A percentile compares a stretch with the other conserved stretches of the same genome.
Conservation (phyloP, 2,888 invertebrate genomes). For the Leptothorax acervorum region DNA sequence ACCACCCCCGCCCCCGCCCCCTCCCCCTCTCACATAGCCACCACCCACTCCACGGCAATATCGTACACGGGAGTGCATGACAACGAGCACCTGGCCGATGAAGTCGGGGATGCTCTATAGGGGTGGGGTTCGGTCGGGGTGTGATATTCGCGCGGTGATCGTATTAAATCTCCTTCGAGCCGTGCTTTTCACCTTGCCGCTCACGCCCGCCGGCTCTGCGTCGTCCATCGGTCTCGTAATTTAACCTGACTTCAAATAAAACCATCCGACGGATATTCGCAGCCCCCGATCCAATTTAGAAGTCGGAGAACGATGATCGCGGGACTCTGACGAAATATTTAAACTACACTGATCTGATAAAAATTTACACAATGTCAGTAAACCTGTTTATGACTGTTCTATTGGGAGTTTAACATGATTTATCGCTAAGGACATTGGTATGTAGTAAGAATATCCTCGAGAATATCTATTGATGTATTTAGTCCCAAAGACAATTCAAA, state of each 20-base stretch:
- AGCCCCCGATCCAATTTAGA: conserved; percentile 49
- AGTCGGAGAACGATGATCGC: conserved; percentile 50
- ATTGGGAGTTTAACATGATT: not conserved
- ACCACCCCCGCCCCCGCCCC: not conserved
- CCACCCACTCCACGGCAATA: conserved; percentile 17
- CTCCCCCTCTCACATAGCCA: conserved; percentile 16
- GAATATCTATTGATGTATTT: not conserved
- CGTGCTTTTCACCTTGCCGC: conserved; percentile 68
- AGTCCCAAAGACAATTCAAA: not conserved
- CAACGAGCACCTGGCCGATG: conserved; percentile 78
- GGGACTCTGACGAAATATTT: conserved; percentile 39
- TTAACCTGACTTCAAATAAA: conserved; percentile 76
- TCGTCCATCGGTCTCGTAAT: conserved; percentile 76
- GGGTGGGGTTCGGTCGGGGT: conserved; percentile 45
- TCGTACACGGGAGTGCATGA: conserved; percentile 75
- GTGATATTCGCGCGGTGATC: conserved; percentile 78
- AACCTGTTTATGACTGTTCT: not conserved
- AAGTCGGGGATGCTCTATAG: conserved; percentile 63
- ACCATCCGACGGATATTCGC: conserved; percentile 69
- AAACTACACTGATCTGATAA: conserved; percentile 19
- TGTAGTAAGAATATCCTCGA: not conserved
- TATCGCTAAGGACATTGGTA: not conserved
- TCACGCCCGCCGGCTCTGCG: conserved; percentile 51
- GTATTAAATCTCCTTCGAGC: conserved; percentile 80
- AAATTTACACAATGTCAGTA: not conserved